A percentile compares a stretch with the other conserved stretches of the same genome.
Conservation (phyloP, 2,113 vertebrate species). For the Columba livia region DNA sequence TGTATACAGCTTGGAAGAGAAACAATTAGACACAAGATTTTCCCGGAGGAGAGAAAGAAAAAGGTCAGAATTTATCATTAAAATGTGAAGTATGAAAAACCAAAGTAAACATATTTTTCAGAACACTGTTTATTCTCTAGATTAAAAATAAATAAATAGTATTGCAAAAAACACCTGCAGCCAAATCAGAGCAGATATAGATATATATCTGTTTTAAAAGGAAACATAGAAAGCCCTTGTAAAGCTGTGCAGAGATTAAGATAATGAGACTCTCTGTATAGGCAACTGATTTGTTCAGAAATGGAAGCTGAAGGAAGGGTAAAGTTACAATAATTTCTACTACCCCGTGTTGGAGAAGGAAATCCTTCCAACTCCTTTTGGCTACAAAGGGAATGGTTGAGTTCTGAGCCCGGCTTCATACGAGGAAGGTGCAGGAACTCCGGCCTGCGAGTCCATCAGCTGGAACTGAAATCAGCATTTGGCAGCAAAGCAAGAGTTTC, state of each 20-base stretch:
- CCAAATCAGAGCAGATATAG: neutral
- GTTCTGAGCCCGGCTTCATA: accelerated
- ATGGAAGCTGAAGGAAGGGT: neutral
- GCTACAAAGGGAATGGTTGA: neutral
- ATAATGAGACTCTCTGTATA: neutral
- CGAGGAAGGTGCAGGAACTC: neutral
- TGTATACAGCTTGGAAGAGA: neutral
- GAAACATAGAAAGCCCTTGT: neutral
- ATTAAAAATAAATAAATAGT: neutral
- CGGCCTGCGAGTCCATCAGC: accelerated
- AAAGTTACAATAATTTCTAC: neutral
- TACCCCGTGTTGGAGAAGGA: accelerated
- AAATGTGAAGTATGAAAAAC: neutral
- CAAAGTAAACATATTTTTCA: neutral
- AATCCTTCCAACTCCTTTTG: neutral
- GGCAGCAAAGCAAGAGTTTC: neutral
- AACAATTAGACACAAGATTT: neutral
- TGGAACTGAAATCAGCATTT: neutral
- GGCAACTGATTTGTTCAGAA: neutral
- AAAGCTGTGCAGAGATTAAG: neutral
- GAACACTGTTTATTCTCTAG: neutral
- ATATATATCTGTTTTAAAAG: neutral
- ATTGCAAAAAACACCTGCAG: neutral
- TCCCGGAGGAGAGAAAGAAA: neutral
- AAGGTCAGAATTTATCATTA: neutral